Conservation (phyloP, 30 jellyfish, hydroid and myxozoan genomes). For the Cassiopea xamachana region DNA sequence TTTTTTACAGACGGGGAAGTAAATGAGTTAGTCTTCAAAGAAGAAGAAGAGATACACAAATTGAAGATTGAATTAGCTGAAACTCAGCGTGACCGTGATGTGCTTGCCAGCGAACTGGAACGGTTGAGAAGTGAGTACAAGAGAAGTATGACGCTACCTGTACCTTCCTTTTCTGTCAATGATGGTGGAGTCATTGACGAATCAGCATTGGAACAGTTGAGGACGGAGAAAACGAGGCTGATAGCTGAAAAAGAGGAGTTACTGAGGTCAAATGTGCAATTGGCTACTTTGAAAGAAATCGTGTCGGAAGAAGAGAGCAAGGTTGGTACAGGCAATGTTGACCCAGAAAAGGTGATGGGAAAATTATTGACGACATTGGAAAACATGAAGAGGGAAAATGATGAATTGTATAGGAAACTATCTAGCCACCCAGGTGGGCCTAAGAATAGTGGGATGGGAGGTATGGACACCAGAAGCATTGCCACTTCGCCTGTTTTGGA, state of each 20-base stretch:
- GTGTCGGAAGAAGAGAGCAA: slow-evolving; percentile 59
- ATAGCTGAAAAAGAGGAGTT: slow-evolving; percentile 66
- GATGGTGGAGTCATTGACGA: slow-evolving; percentile 18
- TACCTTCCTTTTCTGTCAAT: slow-evolving; percentile 19
- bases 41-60: slow-evolving; percentile 75
- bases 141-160: slow-evolving; percentile 33
- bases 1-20: slow-evolving; percentile 14
- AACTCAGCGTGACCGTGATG: slow-evolving; percentile 82
- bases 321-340: slow-evolving; percentile 16
- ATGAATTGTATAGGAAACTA: slow-evolving; percentile 48
- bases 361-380: slow-evolving; percentile 68
- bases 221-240: slow-evolving; percentile 59
- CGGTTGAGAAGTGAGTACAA: slow-evolving; percentile 47
- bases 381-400: slow-evolving; percentile 71
- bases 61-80: slow-evolving; percentile 69
- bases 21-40: slow-evolving; percentile 48
- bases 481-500: slow-evolving; percentile 56
- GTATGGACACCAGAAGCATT: slow-evolving; percentile 1
- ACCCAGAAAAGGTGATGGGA: slow-evolving; percentile 65
- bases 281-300: slow-evolving; percentile 60
- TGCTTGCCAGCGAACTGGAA: slow-evolving; percentile 80
- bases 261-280: slow-evolving; percentile 48
- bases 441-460: neutral
- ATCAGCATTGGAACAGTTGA: slow-evolving; percentile 22
- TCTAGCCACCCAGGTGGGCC: slow-evolving; percentile 15